Conservation (phyloP, 2,113 vertebrate genomes). For the Lamprotornis superbus region DNA sequence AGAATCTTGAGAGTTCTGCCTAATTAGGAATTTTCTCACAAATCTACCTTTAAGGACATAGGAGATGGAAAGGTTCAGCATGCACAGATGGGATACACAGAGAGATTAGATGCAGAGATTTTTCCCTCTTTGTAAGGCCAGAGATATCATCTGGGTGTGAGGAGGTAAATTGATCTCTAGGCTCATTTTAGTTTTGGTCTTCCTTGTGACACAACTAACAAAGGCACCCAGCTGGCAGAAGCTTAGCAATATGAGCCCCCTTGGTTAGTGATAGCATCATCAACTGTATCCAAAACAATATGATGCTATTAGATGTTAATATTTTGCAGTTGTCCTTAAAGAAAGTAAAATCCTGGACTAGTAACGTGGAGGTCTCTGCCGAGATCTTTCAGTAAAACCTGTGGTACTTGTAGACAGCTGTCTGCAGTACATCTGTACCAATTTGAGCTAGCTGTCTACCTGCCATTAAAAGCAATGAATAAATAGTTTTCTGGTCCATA, state of each 20-base stretch:
- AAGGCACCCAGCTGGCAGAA: background rate
- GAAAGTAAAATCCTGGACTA: background rate
- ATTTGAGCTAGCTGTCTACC: background rate
- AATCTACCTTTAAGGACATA: background rate
- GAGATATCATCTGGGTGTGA: background rate
- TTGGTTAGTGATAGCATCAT: background rate
- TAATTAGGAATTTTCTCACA: background rate
- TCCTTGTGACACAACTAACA: background rate
- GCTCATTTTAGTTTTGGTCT: background rate
- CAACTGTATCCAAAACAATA: background rate
- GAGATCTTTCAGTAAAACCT: background rate
- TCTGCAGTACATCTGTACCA: background rate
- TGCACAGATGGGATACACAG: background rate
- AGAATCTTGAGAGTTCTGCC: background rate
- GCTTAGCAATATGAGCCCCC: background rate
- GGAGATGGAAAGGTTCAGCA: background rate
- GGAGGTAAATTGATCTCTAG: background rate
- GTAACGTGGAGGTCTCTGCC: accelerated
- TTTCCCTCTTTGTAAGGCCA: background rate
- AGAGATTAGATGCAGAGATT: background rate
- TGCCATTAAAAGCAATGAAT: background rate
- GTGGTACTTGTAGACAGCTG: background rate
- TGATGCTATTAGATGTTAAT: background rate
- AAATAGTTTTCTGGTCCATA: background rate
- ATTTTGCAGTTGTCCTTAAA: background rate